These are phyloP conservation scores for Tarsius wallacei DNA, from an alignment of 2,797 vertebrate species.

Conservation along the genomic window DNA sequence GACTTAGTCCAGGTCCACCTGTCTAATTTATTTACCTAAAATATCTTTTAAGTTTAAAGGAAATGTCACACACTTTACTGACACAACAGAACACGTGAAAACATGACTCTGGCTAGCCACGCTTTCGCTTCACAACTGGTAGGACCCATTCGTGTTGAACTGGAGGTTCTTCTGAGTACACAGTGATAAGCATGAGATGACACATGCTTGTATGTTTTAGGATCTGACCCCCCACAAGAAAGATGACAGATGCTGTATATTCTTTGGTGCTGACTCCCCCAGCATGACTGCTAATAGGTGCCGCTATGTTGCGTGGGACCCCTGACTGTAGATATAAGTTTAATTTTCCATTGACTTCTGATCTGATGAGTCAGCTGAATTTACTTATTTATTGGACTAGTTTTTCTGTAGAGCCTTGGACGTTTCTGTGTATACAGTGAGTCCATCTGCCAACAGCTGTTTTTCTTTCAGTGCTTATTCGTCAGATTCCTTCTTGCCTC, in stretches of 20 bases:
- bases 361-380: slow-evolving; percentile 36
- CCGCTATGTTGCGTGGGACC: too few species aligned
- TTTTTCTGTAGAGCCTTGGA: background rate
- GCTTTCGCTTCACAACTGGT: background rate
- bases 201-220: background rate
- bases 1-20: background rate
- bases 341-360: slow-evolving; percentile 29
- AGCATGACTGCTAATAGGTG: background rate
- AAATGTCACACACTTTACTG: background rate
- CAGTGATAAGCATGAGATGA: background rate
- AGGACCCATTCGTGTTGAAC: background rate
- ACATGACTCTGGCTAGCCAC: background rate
- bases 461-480: background rate
- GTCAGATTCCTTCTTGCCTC: background rate
- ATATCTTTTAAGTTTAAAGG: background rate
- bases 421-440: background rate
- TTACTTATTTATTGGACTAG: background rate
- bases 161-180: background rate
- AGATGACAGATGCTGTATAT: background rate
- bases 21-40: slow-evolving; percentile 59
- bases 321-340: background rate
- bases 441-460: background rate
- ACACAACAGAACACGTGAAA: slow-evolving; percentile 17
- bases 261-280: background rate
- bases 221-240: background rate